Percentiles rank a stretch among this genome's conserved stretches.
These are phyloP conservation scores for Numida meleagris DNA, from an alignment of 2,113 vertebrate genomes.

Conservation along the genomic window DNA sequence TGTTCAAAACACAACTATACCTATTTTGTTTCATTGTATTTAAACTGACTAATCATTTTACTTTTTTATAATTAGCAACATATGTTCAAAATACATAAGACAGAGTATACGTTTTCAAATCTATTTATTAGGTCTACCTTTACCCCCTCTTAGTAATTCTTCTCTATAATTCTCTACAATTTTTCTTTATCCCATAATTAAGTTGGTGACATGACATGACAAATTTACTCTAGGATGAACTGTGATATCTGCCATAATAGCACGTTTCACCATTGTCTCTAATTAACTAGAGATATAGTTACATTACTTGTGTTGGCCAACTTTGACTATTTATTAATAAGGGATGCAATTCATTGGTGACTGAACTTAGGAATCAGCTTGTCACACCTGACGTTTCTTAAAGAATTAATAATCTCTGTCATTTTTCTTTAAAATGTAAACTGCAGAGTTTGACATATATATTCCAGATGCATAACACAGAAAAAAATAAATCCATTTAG, in stretches of 20 bases:
- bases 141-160: neutral
- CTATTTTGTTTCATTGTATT: neutral
- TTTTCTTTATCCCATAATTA: neutral
- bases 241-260: neutral
- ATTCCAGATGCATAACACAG: neutral
- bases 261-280: neutral
- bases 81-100: neutral
- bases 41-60: neutral
- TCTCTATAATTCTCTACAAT: neutral
- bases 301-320: neutral
- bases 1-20: neutral
- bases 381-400: neutral
- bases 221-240: neutral
- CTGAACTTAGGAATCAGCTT: neutral
- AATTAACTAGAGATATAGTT: neutral
- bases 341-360: neutral
- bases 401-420: neutral
- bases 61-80: neutral
- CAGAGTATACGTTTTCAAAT: neutral
- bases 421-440: neutral
- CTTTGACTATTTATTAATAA: neutral
- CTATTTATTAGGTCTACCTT: neutral
- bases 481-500: neutral
- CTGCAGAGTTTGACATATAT: neutral
- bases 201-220: neutral